Base-by-base conservation (phyloP, 2,113 vertebrate genomes). In the Abramis brama region DNA sequence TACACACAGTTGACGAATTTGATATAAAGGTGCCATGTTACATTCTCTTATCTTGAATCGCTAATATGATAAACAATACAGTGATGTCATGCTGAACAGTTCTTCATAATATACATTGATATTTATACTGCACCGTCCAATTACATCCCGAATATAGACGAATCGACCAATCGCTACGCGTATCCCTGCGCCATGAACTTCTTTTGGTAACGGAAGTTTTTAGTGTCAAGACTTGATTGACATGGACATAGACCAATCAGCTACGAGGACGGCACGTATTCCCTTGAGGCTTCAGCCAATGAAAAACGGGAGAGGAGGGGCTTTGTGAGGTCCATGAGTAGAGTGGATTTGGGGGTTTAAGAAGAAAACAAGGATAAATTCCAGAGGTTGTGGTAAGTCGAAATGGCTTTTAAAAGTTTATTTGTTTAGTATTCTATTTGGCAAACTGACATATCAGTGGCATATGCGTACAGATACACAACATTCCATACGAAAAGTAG, bases 201-300 rank as follows among this genome's bases (percentile, higher is more conserved):
- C 92, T 92, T 94, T 93, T 93, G 93, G 92, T 92, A 92, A 93
- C 93, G 93, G 94, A 95, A 93, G 93, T 94, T 93, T 94, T 93
- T 82, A 92, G 88, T 90, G 92, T 93, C 93, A 93, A 79, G 76
- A 57, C 86, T 89, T 91, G 92, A 93, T 89, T 92, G 93, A 90
- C 93, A 92, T 89, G 88, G 77, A 86, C 64, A 86, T 71, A 9
- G 13, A 47, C 94, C 92, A 94, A 91, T 94, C 55, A 86, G 9
- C 90, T 89, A 87, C 89, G 79, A 2, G 55, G 79, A 91, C 91
- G 83, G 76, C 91, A 43, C 43, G 77, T 23, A 10, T 81, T n/a
- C 84, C 4, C 92, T 86, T 88, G 88, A 92, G 74, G 74, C 3
- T 25, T 0, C 70, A 45, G 36, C 85, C 88, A 88, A 83, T 88